Conservation (phyloP, 2,888 invertebrate species). For the Agapetus fuscipes region DNA sequence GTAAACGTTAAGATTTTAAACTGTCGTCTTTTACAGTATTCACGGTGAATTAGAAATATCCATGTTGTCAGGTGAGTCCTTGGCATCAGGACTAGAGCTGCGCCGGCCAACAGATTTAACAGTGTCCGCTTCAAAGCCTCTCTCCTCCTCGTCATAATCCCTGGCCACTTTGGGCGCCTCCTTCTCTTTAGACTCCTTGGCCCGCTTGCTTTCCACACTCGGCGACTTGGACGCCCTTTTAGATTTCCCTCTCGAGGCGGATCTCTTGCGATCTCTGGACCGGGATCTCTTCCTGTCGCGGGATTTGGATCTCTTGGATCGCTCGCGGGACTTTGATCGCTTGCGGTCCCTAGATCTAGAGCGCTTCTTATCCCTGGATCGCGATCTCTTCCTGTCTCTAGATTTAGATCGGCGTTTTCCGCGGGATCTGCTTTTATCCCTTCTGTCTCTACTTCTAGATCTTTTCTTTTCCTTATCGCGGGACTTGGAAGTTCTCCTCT, state of each 20-base stretch:
- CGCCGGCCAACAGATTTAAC: conserved; percentile 26
- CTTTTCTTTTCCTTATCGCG: conserved; percentile 35
- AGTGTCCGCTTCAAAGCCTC: conserved; percentile 35
- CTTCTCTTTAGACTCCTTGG: conserved; percentile 18
- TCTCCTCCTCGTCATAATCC: conserved; percentile 44
- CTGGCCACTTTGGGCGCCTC: conserved; percentile 17
- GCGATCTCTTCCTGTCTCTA: conserved; percentile 43
- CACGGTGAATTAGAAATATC: conserved; percentile 72
- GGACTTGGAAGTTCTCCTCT: conserved; percentile 32
- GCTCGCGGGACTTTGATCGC: conserved; percentile 33
- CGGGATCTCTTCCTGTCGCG: conserved; percentile 37
- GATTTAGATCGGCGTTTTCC: conserved; percentile 51
- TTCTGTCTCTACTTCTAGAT: conserved; percentile 41
- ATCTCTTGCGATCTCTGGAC: conserved; percentile 25
- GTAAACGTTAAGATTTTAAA: too few species aligned
- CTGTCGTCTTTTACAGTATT: too few species aligned
- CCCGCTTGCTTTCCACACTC: conserved; percentile 30
- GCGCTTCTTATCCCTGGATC: conserved; percentile 41
- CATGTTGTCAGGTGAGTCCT: conserved; percentile 61
- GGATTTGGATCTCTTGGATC: conserved; percentile 46
- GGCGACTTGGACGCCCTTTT: conserved; percentile 38
- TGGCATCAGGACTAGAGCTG: conserved; percentile 33
- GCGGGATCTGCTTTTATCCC: conserved; percentile 42
- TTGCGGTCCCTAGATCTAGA: conserved; percentile 41
- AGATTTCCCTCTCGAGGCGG: conserved; percentile 37